Conservation (phyloP, 2,888 invertebrate species). For the Agrenia bidenticulata region DNA sequence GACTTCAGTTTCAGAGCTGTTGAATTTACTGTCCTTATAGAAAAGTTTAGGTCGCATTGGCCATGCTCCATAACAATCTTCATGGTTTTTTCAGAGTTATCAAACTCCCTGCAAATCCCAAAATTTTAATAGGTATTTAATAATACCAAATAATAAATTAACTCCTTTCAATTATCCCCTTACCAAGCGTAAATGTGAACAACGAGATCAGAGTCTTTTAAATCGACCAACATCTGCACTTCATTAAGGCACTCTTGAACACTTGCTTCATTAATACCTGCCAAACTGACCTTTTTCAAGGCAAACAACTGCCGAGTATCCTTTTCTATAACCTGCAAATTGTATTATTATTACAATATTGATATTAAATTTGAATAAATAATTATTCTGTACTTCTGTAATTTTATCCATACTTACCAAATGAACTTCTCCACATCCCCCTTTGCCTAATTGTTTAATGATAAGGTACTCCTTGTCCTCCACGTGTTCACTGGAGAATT, state of each 20-base stretch:
- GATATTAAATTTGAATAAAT: background rate
- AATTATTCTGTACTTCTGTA: background rate
- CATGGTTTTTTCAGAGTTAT: constrained; percentile 65
- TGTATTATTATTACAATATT: constrained; percentile 9
- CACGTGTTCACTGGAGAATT: constrained; percentile 58
- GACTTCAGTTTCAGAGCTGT: constrained; percentile 28
- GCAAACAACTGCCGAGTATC: constrained; percentile 66
- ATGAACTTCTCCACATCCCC: constrained; percentile 86
- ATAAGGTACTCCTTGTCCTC: constrained; percentile 73
- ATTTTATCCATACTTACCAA: constrained; percentile 54
- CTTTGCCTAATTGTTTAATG: constrained; percentile 74
- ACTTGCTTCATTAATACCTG: constrained; percentile 67
- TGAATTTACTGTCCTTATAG: constrained; percentile 59
- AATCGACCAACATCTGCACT: constrained; percentile 73
- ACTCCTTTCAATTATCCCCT: no score
- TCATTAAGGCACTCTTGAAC: constrained; percentile 85
- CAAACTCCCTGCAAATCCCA: constrained; percentile 67
- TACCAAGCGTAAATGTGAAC: constrained; percentile 84
- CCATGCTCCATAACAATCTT: constrained; percentile 91
- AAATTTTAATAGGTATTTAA: background rate
- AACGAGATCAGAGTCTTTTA: constrained; percentile 80
- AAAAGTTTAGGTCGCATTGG: constrained; percentile 80
- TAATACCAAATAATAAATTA: constrained; percentile 1
- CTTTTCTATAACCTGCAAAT: constrained; percentile 64
- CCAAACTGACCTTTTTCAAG: constrained; percentile 80